Percentiles rank a stretch among this genome's conserved stretches.
Conservation (phyloP, 2,113 vertebrate species). For the Emydocephalus ijimae region DNA sequence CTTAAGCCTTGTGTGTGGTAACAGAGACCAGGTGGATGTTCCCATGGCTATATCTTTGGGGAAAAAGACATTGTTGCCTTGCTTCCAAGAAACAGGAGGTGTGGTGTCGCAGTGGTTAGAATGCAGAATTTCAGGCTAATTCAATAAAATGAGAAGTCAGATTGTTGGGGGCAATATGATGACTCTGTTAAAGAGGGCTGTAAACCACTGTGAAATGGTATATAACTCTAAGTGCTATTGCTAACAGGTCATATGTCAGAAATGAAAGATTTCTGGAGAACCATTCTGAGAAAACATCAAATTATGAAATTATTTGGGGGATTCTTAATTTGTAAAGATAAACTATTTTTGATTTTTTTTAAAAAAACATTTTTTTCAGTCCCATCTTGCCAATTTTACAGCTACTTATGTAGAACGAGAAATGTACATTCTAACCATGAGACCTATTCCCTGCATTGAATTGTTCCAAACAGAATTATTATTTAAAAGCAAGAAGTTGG, state of each 20-base stretch:
- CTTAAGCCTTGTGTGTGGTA: neutral
- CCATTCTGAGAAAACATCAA: neutral
- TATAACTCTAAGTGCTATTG: neutral
- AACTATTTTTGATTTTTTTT: neutral
- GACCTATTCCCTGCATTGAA: too few relatives aligned
- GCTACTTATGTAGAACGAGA: neutral
- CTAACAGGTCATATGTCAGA: neutral
- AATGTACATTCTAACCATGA: neutral
- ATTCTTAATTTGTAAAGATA: neutral
- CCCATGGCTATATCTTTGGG: neutral
- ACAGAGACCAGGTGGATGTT: neutral
- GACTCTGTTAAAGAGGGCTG: neutral
- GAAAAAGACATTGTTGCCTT: too few relatives aligned
- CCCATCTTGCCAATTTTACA: neutral
- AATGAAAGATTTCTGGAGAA: neutral
- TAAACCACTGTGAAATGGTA: neutral
- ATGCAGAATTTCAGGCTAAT: too few relatives aligned
- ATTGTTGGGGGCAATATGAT: neutral
- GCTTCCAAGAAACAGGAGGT: too few relatives aligned
- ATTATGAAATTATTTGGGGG: too few relatives aligned
- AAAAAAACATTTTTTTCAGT: neutral
- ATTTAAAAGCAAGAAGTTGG: slow-evolving; percentile 1
- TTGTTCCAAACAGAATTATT: neutral
- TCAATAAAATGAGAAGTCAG: neutral
- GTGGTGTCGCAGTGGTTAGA: too few relatives aligned